Evolutionary conservation across 2,888 invertebrate genomes (phyloP).

Genomic region (Pheosia tremula): DNA sequence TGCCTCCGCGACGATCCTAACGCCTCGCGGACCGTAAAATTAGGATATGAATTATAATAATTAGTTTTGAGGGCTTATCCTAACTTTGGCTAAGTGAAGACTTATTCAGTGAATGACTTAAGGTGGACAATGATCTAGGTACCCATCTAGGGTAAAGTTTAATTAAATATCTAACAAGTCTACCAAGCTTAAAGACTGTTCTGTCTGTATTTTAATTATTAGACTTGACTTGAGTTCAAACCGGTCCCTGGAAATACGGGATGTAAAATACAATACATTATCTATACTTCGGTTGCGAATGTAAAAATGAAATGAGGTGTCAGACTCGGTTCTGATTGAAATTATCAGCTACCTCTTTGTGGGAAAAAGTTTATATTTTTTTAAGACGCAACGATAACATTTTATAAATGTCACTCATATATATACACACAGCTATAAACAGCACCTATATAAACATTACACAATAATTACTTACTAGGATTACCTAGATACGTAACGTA

Average conservation of each 20-base stretch:
- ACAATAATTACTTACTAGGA: too few relatives aligned
- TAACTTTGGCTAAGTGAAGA: conserved; percentile 33
- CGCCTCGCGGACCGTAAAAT: conserved; percentile 40
- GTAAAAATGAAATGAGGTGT: background rate
- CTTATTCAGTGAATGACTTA: conserved; percentile 31
- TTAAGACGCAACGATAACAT: too few relatives aligned
- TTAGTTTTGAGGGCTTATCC: conserved; percentile 40
- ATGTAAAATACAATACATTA: background rate
- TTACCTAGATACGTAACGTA: too few relatives aligned
- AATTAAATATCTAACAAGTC: conserved; percentile 5
- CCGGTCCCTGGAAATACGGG: background rate
- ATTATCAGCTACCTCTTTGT: background rate
- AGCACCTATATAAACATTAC: too few relatives aligned
- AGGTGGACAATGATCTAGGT: conserved; percentile 15
- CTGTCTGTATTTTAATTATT: background rate
- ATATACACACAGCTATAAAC: too few relatives aligned
- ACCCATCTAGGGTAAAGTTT: conserved; percentile 16
- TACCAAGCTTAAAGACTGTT: conserved; percentile 10
- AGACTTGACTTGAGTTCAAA: background rate
- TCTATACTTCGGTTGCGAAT: background rate
- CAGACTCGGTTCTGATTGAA: background rate
- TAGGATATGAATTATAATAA: conserved; percentile 48
- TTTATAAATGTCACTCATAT: too few relatives aligned
- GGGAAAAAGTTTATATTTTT: too few relatives aligned
- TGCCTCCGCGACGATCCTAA: conserved; percentile 31